Base-by-base conservation (phyloP, 2,888 invertebrate species). In the Drosophila setosimentum region DNA sequence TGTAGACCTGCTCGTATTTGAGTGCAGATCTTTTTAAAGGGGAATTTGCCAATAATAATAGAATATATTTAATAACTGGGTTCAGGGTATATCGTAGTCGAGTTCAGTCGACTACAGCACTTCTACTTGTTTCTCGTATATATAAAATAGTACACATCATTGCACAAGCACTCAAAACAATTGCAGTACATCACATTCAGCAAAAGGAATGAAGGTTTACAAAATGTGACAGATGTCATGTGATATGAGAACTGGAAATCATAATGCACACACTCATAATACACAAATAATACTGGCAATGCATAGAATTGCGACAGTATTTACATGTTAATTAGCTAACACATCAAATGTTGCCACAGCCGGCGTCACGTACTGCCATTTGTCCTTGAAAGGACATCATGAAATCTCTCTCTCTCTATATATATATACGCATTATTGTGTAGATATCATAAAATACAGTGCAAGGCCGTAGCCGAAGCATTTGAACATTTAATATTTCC, bases 301-400 rank as follows among this genome's bases (percentile, higher is more conserved):
- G 60, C 69, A 77, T 80, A 80, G 68, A 67, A 79, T 66, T 82
- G 72, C 51, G 73, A 48, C 72, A 86, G 69, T 86, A 84, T 84
- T 86, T 84, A 78, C 84, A 84, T 84, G 81, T 68, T 83, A 84
- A 84, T 84, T 84, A 84, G 87, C 89, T 68, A 71, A 68, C 72
- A 73, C 89, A 83, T 85, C 78, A 68, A 68, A 62, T 71, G 71
- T 32, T 32, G 48, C 35, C 68, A 62, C 35, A 67, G 49, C 57
- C 42, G 45, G 37, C 35, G 61, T 53, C 66, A 58, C 37, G 50
- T 55, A 57, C 35, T 66, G 77, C 58, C 53, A 40, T 59, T 73
- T 70, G 87, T 78, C 88, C 84, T 84, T 88, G 88, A 82, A 76
- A 73, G 55, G 69, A 66, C 57, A 61, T 55, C 54, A 75, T 79